Base-by-base conservation (phyloP, 2,888 invertebrate genomes). In the Hesperia comma region DNA sequence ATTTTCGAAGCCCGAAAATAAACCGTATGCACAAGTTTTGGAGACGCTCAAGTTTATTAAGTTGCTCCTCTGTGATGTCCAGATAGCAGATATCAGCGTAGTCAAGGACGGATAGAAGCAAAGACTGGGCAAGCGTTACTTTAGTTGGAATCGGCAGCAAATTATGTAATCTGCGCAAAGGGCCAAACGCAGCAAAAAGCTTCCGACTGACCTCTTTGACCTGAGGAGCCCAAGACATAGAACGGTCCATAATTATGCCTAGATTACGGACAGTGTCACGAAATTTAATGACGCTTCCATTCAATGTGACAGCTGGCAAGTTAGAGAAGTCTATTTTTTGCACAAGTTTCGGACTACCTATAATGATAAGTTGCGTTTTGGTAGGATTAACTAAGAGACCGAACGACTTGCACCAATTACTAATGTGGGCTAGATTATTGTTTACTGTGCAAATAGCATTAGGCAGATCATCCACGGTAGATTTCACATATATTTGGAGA, bases 401-500 rank as follows among this genome's bases (percentile, higher is more conserved):
- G 46, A 17, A 41, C 8, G 32, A 33, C 14, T 46, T 56, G 19
- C 55, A 32, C 55, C 55, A 63, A 1, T 33, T 19, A 6, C 15
- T 4, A 33, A 63, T 63, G 8, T 10, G 6, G 6, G 41, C 1
- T 14, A 63, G 6, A 17, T 63, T 32, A 5, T 4, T 6, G 3
- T 66, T 66, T n/a, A 66, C 14, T 12, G 26, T 54, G 14, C 14
- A 33, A 6, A 67, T 53, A 5, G 46, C 55, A 17, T 33, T 19
- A 12, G 26, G 8, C 1, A 54, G n/a, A 0, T 54, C 17, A 1
- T 19, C 19, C 7, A 60, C 0, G 14, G 51, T 43, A 7, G 40
- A 12, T 5, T 26, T 37, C n/a, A 26, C 6, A 41, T 66, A 66
- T 5, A 66, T 53, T 33, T 66, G 55, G 2, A 66, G 43, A 15